Conservation (phyloP, 2,113 vertebrate species). For the Narcine bancroftii region DNA sequence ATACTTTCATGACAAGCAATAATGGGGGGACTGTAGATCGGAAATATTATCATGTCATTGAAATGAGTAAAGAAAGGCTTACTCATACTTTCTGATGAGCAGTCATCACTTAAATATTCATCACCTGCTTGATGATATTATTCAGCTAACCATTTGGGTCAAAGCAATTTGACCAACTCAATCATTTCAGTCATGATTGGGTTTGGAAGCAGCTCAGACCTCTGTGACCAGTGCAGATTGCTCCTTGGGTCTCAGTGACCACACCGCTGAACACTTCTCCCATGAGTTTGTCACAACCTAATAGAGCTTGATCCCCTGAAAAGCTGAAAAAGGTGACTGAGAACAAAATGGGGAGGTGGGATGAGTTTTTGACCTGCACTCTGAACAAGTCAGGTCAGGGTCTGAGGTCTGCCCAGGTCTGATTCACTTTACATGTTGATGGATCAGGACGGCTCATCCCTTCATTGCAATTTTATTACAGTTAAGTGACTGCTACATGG, state of each 20-base stretch:
- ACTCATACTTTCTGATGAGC: neutral
- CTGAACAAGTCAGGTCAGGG: neutral
- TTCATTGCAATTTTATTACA: neutral
- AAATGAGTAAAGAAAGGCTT: neutral
- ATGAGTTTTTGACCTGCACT: neutral
- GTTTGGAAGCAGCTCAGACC: neutral
- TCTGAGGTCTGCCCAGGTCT: neutral
- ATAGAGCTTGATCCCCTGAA: neutral
- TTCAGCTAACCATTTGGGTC: neutral
- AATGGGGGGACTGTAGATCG: neutral
- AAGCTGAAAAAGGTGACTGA: neutral
- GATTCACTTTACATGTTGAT: no score
- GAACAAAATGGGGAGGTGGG: no score
- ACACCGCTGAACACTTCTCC: neutral
- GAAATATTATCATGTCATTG: neutral
- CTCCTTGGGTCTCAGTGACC: constrained; percentile 1
- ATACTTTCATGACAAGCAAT: neutral
- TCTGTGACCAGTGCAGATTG: neutral
- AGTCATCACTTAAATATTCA: neutral
- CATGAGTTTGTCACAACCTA: neutral
- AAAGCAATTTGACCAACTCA: neutral
- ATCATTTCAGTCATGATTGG: neutral
- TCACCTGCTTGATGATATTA: neutral
- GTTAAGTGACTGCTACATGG: neutral
- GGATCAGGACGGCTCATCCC: neutral